A percentile compares a stretch with the other conserved stretches of the same genome.
Evolutionary conservation across 2,888 invertebrate genomes (phyloP).

Genomic region (Petrolisthes manimaculis): DNA sequence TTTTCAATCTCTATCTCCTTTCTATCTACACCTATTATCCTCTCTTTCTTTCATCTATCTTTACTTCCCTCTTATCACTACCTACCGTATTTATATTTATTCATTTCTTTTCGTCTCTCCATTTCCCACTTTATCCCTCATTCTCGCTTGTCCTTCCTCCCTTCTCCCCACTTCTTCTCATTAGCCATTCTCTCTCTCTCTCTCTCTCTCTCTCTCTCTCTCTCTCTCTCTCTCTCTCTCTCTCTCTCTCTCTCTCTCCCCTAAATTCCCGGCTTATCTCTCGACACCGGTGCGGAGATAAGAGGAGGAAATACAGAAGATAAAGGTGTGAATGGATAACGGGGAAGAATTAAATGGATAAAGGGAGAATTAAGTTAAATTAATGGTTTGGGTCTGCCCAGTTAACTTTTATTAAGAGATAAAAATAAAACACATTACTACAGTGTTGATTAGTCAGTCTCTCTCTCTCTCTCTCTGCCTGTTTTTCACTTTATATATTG

Average conservation of each 20-base stretch:
- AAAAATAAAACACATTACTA: no score
- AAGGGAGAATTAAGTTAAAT: no score
- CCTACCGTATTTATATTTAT: not conserved
- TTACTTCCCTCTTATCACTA: not conserved
- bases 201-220: not conserved
- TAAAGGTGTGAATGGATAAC: no score
- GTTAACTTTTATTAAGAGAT: no score
- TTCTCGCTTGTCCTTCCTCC: not conserved
- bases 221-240: not conserved
- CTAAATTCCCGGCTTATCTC: not conserved
- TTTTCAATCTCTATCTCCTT: not conserved
- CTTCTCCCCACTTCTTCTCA: not conserved
- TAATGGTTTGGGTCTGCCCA: no score
- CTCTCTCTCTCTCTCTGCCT: not conserved
- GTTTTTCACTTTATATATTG: not conserved
- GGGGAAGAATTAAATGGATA: no score
- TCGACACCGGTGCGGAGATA: not conserved
- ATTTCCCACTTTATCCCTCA: not conserved
- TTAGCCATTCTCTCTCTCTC: not conserved
- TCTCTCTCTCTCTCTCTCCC: not conserved
- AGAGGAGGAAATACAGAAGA: no score
- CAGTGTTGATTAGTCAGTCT: not conserved
- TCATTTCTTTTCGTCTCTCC: not conserved
- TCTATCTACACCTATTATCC: not conserved
- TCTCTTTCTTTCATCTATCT: not conserved